Evolutionary conservation across 2,113 vertebrate species (phyloP).

Genomic region (Varanus salvator): DNA sequence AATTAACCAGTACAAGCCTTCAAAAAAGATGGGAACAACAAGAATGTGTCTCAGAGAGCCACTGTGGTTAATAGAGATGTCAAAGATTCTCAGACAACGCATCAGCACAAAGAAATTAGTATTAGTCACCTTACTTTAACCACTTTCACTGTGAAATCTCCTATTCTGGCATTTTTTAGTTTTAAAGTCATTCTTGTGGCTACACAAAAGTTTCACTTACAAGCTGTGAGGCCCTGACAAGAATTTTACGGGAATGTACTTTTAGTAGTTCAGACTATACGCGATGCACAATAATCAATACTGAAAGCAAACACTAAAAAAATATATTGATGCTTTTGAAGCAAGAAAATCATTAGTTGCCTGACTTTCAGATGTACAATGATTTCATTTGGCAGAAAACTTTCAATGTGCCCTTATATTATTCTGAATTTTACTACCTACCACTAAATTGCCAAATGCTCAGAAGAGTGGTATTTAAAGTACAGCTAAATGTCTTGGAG

Average conservation of each 20-base stretch:
- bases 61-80: background rate
- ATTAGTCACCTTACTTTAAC: background rate
- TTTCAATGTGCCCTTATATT: slow-evolving; percentile 19
- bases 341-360: slow-evolving; percentile 65
- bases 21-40: background rate
- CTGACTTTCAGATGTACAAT: slow-evolving; percentile 61
- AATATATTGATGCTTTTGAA: slow-evolving; percentile 74
- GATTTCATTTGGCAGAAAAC: slow-evolving; percentile 65
- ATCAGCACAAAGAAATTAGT: slow-evolving; percentile 1
- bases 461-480: background rate
- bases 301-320: slow-evolving; percentile 68
- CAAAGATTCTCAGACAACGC: background rate
- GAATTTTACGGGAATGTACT: slow-evolving; percentile 66
- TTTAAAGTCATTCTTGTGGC: slow-evolving; percentile 3
- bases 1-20: background rate
- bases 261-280: slow-evolving; percentile 56
- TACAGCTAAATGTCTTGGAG: background rate
- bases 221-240: accelerated
- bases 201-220: slow-evolving; percentile 25
- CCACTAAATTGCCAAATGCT: background rate
- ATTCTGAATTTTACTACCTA: slow-evolving; percentile 19
- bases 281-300: slow-evolving; percentile 70
- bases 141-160: slow-evolving; percentile 36
- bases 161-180: slow-evolving; percentile 37
- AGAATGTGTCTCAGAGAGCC: background rate